These are phyloP conservation scores for Dasysyrphus albostriatus DNA, from an alignment of 2,888 invertebrate species.

Conservation along the genomic window DNA sequence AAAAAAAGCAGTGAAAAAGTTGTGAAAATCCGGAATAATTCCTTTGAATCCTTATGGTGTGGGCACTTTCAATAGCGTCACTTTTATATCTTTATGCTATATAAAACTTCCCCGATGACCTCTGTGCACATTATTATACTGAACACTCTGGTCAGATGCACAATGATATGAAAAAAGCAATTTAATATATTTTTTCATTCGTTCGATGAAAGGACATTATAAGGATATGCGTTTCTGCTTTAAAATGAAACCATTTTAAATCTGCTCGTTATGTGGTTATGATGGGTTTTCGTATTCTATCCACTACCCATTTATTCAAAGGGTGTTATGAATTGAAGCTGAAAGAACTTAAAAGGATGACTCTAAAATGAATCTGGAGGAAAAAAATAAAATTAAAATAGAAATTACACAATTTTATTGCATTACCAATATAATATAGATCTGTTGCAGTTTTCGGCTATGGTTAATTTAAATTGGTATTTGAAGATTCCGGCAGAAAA, in stretches of 20 bases:
- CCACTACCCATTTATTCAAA: neutral
- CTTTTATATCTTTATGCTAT: constrained; percentile 24
- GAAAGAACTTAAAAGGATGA: too few species aligned
- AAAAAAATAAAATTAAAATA: too few species aligned
- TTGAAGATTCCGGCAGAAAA: too few species aligned
- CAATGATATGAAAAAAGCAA: constrained; percentile 69
- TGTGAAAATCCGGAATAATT: constrained; percentile 6
- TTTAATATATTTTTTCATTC: constrained; percentile 48
- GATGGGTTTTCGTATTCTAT: constrained; percentile 3
- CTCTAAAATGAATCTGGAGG: too few species aligned
- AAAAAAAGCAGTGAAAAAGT: constrained; percentile 8
- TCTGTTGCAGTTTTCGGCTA: too few species aligned
- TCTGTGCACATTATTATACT: neutral
- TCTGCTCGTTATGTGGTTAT: constrained; percentile 34
- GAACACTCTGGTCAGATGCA: constrained; percentile 43
- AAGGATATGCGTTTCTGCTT: constrained; percentile 39
- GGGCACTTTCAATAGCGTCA: constrained; percentile 19
- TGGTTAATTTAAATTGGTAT: too few species aligned
- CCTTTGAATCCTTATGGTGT: neutral
- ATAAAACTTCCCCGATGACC: constrained; percentile 54
- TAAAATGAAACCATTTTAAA: constrained; percentile 52
- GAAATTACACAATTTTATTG: too few species aligned
- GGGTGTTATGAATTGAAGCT: neutral
- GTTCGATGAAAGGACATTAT: constrained; percentile 33
- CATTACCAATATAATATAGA: too few species aligned